These are phyloP conservation scores for Anneissia japonica DNA, from an alignment of 35 echinoderm and acorn worm species.

Conservation along the genomic window DNA sequence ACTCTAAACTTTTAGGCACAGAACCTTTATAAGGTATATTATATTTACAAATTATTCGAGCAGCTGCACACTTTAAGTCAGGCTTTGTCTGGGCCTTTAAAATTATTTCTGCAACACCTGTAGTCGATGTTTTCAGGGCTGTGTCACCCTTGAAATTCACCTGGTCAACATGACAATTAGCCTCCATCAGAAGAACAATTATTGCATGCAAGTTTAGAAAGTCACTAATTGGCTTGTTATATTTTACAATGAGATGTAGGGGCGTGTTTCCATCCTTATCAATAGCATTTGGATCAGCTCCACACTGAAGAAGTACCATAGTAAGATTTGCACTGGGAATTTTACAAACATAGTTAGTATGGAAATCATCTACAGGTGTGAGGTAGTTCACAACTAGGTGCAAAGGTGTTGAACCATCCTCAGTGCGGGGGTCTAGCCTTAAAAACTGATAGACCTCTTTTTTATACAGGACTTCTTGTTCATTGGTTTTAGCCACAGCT, in stretches of 20 bases:
- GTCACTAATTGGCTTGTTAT: conserved; percentile 83
- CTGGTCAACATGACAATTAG: conserved; percentile 57
- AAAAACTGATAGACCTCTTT: conserved; percentile 67
- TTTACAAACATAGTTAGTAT: conserved; percentile 62
- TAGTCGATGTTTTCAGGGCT: conserved; percentile 41
- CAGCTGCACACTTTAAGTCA: conserved; percentile 57
- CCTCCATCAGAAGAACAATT: conserved; percentile 37
- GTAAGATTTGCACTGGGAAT: conserved; percentile 52
- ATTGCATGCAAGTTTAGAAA: conserved; percentile 69
- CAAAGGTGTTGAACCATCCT: conserved; percentile 50
- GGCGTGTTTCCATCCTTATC: conserved; percentile 41
- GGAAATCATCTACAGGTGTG: conserved; percentile 76
- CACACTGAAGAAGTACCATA: conserved; percentile 58
- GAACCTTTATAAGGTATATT: conserved; percentile 51
- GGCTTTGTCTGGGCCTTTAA: conserved; percentile 54
- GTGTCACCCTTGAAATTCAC: conserved; percentile 52
- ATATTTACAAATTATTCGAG: conserved; percentile 45
- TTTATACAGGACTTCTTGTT: conserved; percentile 44
- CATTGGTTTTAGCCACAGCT: conserved; percentile 34
- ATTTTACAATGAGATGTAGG: conserved; percentile 57
- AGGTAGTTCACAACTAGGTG: conserved; percentile 65
- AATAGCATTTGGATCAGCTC: conserved; percentile 55
- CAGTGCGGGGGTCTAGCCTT: conserved; percentile 17
- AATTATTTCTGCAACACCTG: conserved; percentile 69
- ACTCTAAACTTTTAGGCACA: conserved; percentile 53